Evolutionary conservation across 2,113 vertebrate species (phyloP).

Genomic region (Condylura cristata): DNA sequence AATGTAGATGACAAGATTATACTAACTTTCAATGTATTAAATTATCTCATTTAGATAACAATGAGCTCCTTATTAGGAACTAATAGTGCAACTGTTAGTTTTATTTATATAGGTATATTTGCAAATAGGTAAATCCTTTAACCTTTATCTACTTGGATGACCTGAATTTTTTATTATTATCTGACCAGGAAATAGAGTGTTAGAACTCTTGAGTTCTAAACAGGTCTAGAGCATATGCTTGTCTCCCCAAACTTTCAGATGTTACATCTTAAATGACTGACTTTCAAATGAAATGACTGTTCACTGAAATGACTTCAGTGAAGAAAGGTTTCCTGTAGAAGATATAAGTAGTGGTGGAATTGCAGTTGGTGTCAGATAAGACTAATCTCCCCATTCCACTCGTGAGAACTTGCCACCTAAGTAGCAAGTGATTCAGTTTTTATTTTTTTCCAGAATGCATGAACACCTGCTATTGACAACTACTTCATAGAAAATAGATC

Average conservation of each 20-base stretch:
- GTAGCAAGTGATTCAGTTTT: background rate
- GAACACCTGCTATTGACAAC: slow-evolving; percentile 17
- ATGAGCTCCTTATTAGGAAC: slow-evolving; percentile 20
- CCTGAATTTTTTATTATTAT: slow-evolving; percentile 29
- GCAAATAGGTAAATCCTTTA: slow-evolving; percentile 36
- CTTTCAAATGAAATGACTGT: no score
- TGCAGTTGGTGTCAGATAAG: slow-evolving; percentile 17
- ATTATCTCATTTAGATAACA: slow-evolving; percentile 8
- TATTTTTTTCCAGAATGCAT: slow-evolving; percentile 28
- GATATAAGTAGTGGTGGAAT: background rate
- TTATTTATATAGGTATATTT: background rate
- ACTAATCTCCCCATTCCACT: slow-evolving; percentile 6
- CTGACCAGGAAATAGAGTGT: background rate
- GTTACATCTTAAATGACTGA: no score
- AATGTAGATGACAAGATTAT: background rate
- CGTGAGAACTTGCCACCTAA: background rate
- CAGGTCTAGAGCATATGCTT: background rate
- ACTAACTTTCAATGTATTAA: slow-evolving; percentile 31
- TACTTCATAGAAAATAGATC: slow-evolving; percentile 40
- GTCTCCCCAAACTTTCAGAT: background rate
- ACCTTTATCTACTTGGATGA: slow-evolving; percentile 7
- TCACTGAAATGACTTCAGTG: slow-evolving; percentile 24
- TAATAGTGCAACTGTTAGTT: slow-evolving; percentile 2
- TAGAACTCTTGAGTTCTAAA: no score
- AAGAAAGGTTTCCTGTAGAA: slow-evolving; percentile 24